phyloP scores from a whole-genome alignment of 1,140 invertebrate genomes.

The Pantala flavescens region DNA sequence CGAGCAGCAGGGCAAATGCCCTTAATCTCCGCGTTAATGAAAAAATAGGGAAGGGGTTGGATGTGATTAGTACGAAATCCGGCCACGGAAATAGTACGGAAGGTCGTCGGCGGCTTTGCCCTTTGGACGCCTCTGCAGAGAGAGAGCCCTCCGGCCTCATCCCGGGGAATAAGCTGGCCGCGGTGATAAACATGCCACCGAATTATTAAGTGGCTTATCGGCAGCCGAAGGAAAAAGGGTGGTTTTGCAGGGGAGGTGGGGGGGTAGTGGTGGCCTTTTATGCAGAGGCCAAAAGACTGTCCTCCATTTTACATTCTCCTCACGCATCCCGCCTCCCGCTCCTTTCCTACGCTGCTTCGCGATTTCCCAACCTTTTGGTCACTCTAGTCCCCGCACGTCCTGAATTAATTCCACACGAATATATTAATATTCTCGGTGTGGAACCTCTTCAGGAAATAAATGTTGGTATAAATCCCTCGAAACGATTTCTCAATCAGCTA shows the following conservation, averaged over 20 bases:
- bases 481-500: no score
- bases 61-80: background rate
- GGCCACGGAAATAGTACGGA: background rate
- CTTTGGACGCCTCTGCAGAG: background rate
- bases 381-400: no score
- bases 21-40: conserved; percentile 5
- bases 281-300: no score
- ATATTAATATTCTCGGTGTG: no score
- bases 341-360: no score
- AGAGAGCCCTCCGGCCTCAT: background rate
- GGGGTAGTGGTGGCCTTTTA: background rate
- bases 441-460: no score
- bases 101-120: background rate
- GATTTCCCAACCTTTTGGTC: no score
- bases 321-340: no score
- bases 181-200: background rate
- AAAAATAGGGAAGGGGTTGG: background rate
- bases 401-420: no score
- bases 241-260: background rate
- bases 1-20: background rate
- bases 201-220: conserved; percentile 10
- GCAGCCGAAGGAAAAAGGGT: background rate
- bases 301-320: no score
- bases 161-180: background rate
- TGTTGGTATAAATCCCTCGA: no score